Conservation (phyloP, 1,140 invertebrate genomes). For the Drosophila pectinifera region DNA sequence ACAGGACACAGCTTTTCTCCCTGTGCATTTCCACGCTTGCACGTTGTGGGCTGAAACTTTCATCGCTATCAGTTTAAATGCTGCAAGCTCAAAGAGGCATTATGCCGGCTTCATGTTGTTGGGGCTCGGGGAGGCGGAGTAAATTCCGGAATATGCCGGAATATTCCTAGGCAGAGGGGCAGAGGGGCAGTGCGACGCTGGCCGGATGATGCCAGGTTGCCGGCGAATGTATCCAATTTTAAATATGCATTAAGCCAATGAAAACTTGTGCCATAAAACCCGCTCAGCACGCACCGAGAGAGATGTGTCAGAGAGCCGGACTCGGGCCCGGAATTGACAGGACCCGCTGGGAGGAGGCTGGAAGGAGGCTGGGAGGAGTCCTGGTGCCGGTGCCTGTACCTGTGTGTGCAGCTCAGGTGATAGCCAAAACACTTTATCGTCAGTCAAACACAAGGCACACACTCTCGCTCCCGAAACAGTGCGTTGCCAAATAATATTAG, state of each 20-base stretch:
- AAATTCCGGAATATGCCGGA: constrained; percentile 5
- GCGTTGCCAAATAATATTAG: constrained; percentile 43
- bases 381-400: too few relatives aligned
- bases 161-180: not conserved
- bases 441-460: constrained; percentile 34
- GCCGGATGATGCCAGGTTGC: constrained; percentile 45
- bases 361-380: too few relatives aligned
- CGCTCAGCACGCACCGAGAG: constrained; percentile 59
- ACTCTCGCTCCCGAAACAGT: constrained; percentile 26
- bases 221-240: constrained; percentile 66
- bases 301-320: constrained; percentile 29
- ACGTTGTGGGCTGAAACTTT: constrained; percentile 55
- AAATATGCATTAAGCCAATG: constrained; percentile 78
- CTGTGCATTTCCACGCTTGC: constrained; percentile 2
- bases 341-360: not conserved
- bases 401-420: constrained; percentile 33
- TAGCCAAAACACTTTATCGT: constrained; percentile 57
- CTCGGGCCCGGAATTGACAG: constrained; percentile 19
- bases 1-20: too few relatives aligned
- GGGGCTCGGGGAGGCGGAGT: not conserved
- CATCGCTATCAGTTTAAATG: constrained; percentile 71
- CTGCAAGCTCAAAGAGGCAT: constrained; percentile 63
- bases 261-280: constrained; percentile 69
- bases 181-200: not conserved
- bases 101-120: constrained; percentile 15